Evolutionary conservation across 2,797 vertebrate genomes (phyloP).

Genomic region (Cuculus canorus): DNA sequence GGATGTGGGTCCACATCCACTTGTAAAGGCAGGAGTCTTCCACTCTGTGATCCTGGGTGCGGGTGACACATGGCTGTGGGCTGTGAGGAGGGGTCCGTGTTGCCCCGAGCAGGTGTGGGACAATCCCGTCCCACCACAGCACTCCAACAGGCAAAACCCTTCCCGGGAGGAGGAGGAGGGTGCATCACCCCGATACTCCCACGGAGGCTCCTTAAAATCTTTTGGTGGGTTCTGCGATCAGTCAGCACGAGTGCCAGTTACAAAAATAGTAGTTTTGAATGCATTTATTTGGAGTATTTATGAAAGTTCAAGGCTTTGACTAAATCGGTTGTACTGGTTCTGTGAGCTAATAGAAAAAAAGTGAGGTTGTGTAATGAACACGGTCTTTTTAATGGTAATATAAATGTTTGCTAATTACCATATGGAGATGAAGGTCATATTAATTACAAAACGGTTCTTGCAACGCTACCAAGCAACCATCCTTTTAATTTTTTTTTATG

Average conservation of each 20-base stretch:
- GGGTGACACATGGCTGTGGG: fast-evolving
- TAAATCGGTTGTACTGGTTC: slow-evolving; percentile 15
- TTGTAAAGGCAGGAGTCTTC: background rate
- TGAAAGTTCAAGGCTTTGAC: background rate
- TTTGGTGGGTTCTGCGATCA: background rate
- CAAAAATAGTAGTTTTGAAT: background rate
- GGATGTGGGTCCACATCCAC: fast-evolving
- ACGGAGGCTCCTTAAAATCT: background rate
- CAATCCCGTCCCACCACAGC: background rate
- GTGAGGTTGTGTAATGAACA: background rate
- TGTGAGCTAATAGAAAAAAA: slow-evolving; percentile 7
- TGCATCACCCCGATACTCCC: background rate
- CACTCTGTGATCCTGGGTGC: fast-evolving
- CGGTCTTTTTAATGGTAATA: slow-evolving; percentile 46
- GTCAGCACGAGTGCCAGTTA: background rate
- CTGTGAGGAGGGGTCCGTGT: background rate
- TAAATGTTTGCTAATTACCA: slow-evolving; percentile 72
- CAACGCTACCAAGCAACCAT: slow-evolving; percentile 39
- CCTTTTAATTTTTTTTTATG: slow-evolving; percentile 52
- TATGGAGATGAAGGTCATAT: slow-evolving; percentile 63
- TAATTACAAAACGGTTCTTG: slow-evolving; percentile 54
- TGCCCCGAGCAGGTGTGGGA: fast-evolving
- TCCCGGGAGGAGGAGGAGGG: fast-evolving
- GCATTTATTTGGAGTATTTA: background rate
- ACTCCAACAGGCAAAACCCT: fast-evolving